Conservation (phyloP, 2,113 vertebrate species). For the Vulpes ferrilata region DNA sequence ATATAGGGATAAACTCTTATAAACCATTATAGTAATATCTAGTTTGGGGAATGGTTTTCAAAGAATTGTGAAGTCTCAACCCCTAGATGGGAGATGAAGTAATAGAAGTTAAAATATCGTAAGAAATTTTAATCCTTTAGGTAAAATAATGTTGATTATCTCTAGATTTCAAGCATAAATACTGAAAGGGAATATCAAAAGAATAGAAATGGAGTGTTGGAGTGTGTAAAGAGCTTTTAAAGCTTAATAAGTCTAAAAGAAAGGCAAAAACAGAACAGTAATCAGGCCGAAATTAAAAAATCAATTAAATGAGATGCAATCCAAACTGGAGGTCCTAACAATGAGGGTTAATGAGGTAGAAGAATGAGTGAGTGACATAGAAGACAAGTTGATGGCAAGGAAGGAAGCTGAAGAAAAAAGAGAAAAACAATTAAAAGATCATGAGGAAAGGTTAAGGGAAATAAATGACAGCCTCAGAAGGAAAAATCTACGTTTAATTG, state of each 20-base stretch:
- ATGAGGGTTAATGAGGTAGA: too few relatives aligned
- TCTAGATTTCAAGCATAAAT: background rate
- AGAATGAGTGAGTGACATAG: too few relatives aligned
- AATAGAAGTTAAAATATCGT: background rate
- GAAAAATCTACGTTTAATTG: too few relatives aligned
- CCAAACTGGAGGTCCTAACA: too few relatives aligned
- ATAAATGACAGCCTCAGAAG: too few relatives aligned
- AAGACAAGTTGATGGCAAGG: too few relatives aligned
- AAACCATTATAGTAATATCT: background rate
- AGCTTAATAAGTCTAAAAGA: background rate
- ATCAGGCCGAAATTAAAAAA: too few relatives aligned
- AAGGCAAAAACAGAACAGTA: background rate
- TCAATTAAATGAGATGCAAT: too few relatives aligned
- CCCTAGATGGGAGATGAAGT: background rate
- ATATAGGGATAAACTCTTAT: background rate
- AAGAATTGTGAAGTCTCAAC: background rate
- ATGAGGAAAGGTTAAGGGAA: too few relatives aligned
- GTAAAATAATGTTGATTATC: background rate
- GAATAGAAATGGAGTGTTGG: background rate
- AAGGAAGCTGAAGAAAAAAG: too few relatives aligned
- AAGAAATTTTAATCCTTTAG: background rate
- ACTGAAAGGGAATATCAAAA: background rate
- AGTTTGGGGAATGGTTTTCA: background rate
- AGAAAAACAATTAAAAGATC: too few relatives aligned
- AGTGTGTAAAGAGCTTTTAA: background rate